Percentiles rank a stretch among this genome's conserved stretches.
These are phyloP conservation scores for Falcaria lacertinaria DNA, from an alignment of 2,888 invertebrate genomes.

Conservation along the genomic window DNA sequence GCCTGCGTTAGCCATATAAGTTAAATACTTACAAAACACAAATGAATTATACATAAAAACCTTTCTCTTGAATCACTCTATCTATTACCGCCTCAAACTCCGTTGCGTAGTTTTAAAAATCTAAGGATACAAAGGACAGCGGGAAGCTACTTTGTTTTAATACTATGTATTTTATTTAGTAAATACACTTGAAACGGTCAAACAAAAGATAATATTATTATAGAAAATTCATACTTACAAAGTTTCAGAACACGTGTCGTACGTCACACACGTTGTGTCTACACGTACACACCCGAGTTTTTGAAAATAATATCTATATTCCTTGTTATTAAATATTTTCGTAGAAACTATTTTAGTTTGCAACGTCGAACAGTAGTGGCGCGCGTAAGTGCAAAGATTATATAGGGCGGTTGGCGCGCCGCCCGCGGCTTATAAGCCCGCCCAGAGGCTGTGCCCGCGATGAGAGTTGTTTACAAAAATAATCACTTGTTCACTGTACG, in stretches of 20 bases:
- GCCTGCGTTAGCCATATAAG: no score
- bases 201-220: not conserved
- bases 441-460: constrained; percentile 17
- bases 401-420: constrained; percentile 44
- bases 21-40: no score
- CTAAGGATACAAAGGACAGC: no score
- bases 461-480: constrained; percentile 9
- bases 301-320: not conserved
- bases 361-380: constrained; percentile 23
- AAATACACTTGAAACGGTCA: no score
- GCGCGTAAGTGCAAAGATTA: constrained; percentile 43
- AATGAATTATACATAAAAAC: no score
- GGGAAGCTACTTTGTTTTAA: no score
- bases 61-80: no score
- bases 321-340: not conserved
- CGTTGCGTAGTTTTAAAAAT: no score
- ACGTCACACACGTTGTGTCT: not conserved
- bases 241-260: not conserved
- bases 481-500: not conserved
- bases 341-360: constrained; percentile 9
- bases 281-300: not conserved
- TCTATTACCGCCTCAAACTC: no score
- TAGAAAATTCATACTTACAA: not conserved
- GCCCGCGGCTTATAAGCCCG: constrained; percentile 58
- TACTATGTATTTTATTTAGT: no score